Conservation (phyloP, 1,140 invertebrate genomes). For the Monochamus saltuarius region DNA sequence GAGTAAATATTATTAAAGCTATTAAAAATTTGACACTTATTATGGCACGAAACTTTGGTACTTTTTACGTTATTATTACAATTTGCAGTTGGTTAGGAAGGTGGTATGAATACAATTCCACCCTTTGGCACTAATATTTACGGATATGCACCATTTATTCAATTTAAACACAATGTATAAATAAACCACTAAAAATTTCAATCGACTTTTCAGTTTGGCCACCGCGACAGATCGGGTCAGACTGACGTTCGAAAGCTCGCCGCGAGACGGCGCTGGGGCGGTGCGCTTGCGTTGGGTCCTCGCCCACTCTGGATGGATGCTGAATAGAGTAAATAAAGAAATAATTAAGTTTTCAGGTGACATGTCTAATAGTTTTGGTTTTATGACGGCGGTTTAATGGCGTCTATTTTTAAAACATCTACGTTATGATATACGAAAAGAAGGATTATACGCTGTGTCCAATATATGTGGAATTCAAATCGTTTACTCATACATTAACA, state of each 20-base stretch:
- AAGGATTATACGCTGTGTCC: no score
- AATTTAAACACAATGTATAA: neutral
- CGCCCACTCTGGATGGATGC: conserved; percentile 23
- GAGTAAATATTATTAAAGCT: neutral
- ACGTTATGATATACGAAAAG: no score
- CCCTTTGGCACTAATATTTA: neutral
- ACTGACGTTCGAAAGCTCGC: conserved; percentile 40
- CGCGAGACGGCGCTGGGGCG: conserved; percentile 36
- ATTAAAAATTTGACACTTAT: conserved; percentile 17
- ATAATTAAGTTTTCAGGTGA: conserved; percentile 30
- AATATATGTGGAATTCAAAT: no score
- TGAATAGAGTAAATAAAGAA: conserved; percentile 28
- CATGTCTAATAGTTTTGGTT: conserved; percentile 29
- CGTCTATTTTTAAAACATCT: neutral
- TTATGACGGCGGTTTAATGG: conserved; percentile 6
- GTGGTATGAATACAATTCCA: neutral
- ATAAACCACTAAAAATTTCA: conserved; percentile 16
- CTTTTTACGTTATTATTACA: neutral
- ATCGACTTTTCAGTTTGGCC: conserved; percentile 21
- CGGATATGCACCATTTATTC: neutral
- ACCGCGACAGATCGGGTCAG: conserved; percentile 44
- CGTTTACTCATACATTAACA: no score
- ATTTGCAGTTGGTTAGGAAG: conserved; percentile 1
- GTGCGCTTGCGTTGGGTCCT: conserved; percentile 33
- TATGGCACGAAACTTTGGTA: neutral